phyloP scores from a whole-genome alignment of 2,797 vertebrate genomes.

The Enteromius paludinosus region DNA sequence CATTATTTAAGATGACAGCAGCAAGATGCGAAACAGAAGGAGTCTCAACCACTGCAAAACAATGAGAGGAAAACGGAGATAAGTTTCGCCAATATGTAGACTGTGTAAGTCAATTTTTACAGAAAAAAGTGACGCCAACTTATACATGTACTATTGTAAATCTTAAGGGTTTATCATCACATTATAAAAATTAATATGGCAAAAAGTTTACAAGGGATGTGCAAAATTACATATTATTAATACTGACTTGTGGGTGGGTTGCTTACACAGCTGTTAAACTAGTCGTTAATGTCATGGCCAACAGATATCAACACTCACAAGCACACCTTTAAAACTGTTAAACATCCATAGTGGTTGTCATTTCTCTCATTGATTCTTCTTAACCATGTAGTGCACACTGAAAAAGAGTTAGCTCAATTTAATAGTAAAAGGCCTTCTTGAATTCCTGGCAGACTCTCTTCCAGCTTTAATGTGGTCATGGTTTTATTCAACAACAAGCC shows the following conservation, averaged over 20 bases:
- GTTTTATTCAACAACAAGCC: background rate
- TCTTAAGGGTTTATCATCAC: background rate
- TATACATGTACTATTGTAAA: background rate
- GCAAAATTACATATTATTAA: background rate
- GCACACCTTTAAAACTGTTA: background rate
- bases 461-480: background rate
- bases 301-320: background rate
- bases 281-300: background rate
- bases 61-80: background rate
- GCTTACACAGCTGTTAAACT: background rate
- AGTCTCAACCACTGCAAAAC: slow-evolving; percentile 44
- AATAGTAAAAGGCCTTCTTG: background rate
- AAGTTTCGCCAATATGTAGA: background rate
- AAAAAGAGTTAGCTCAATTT: background rate
- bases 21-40: background rate
- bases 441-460: background rate
- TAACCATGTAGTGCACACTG: background rate
- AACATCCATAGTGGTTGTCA: background rate
- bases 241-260: background rate
- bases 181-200: background rate
- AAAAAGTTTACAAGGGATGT: background rate
- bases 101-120: background rate
- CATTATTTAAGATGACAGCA: slow-evolving; percentile 38
- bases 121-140: background rate
- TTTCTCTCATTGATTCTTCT: background rate